Evolutionary conservation across 2,888 invertebrate species (phyloP), one percentile per base, ranked within the genome.

Genomic region (Drosophila affinis): DNA sequence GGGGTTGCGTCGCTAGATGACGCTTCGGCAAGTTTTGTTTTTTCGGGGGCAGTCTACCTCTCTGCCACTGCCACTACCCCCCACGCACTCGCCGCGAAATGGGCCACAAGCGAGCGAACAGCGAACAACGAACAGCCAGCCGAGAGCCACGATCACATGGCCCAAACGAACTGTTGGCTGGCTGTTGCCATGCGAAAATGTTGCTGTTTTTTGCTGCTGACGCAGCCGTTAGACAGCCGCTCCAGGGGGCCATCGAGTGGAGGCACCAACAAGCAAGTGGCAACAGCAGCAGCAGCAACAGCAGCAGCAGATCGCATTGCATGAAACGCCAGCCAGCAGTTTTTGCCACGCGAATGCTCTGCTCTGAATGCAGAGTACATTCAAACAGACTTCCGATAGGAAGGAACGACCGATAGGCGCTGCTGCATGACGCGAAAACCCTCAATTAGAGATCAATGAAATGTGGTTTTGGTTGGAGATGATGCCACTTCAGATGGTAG

Each of bases 141-240:
- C n/a, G 14, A 21, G 32, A 32, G 34, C 14, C 9, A 9, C 34
- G 32, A 32, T 46, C 77, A 81, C 81, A 78, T 75, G 81, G 69
- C 67, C 87, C 62, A 72, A 71, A 68, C 34, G 21, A 34, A 17
- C n/a, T n/a, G n/a, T n/a, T n/a, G n/a, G n/a, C n/a, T n/a, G 34
- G 53, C 47, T 18, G 87, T 87, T 87, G 79, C 87, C 51, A 81
- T 54, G 79, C 85, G 52, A 76, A 87, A 67, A 64, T 47, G 21
- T 34, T 54, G 81, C 7, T 29, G 29, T 29, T 29, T 9, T 29
- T 29, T 29, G 29, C 29, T 29, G 29, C 71, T 87, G 81, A 87
- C 71, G 68, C 63, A 57, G 77, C 60, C 48, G 67, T 29, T 47
- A 58, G 62, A 85, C 59, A 64, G 24, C 10, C 39, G n/a, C 6